Evolutionary conservation across 2,888 invertebrate species (phyloP), one percentile per base, ranked within the genome.

Genomic region (Stomorhina lunata): DNA sequence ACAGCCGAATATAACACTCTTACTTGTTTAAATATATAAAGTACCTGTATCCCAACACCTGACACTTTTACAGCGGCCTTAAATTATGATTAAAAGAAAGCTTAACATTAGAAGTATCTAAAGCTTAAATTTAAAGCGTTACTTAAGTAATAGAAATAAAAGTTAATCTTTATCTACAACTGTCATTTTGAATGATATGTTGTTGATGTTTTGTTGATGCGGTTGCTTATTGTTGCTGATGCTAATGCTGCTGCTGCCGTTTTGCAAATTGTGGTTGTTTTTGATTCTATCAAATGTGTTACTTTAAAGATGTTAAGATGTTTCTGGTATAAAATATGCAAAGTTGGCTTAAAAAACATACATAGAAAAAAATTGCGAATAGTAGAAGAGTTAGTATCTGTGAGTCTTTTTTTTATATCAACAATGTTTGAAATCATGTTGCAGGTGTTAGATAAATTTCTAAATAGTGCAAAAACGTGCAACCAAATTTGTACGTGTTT

Each of bases 401-500:
- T 48, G 34, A 59, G 27, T 57, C 17, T 65, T 72, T 5, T 65
- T 57, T 57, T 59, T 50, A 50, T 77, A 9, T 20, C 43, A 25
- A 75, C 78, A 81, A 73, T 79, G 75, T 79, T 75, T 53, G 32
- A 79, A 78, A 75, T 75, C 78, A 82, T 82, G 82, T 71, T 84
- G 85, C 85, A 85, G 85, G 85, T 85, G 85, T 84, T 83, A 84
- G 83, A 84, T 84, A 82, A 85, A 84, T 85, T 81, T 83, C 84
- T 85, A 85, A 85, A 84, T 84, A 83, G 84, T 84, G 84, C 81
- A 84, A 84, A 84, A 84, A 84, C 85, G 85, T 85, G 85, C 76
- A 76, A 68, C 65, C 76, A 83, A 81, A 83, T 83, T 84, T 84
- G 84, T 85, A 83, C 76, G 76, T 81, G 80, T 79, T 78, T 75